Percentiles rank a stretch among this genome's conserved stretches.
Conservation (phyloP, 92 coral and sea anemone species). For the Montipora capitata region DNA sequence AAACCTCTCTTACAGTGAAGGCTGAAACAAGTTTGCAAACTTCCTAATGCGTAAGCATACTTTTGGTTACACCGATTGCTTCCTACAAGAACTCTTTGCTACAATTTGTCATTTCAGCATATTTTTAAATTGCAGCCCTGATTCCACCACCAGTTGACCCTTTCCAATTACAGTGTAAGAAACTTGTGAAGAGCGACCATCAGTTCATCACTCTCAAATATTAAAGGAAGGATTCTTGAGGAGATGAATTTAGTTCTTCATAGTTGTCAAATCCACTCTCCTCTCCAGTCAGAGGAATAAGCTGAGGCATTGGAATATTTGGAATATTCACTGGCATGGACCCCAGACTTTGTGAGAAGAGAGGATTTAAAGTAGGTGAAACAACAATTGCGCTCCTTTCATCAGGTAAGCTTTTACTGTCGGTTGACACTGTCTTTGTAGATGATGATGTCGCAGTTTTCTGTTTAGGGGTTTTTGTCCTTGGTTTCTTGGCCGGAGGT, state of each 20-base stretch:
- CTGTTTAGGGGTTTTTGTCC: slow-evolving; percentile 72
- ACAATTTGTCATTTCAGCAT: no score
- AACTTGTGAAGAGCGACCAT: no score
- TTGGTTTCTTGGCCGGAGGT: slow-evolving; percentile 80
- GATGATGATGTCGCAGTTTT: slow-evolving; percentile 31
- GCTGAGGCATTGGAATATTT: slow-evolving; percentile 76
- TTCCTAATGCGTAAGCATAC: no score
- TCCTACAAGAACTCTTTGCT: no score
- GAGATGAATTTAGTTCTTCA: slow-evolving; percentile 31
- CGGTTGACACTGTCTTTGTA: slow-evolving; percentile 9
- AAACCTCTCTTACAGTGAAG: no score
- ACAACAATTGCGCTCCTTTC: slow-evolving; percentile 68
- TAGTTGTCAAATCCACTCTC: slow-evolving; percentile 38
- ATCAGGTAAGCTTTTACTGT: slow-evolving; percentile 50
- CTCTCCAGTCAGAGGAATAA: slow-evolving; percentile 36
- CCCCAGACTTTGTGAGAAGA: slow-evolving; percentile 83
- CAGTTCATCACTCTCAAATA: not conserved
- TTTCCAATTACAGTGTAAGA: no score
- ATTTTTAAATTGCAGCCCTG: no score
- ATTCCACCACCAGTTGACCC: no score
- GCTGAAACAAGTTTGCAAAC: no score
- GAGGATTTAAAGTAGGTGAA: slow-evolving; percentile 87
- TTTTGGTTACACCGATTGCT: no score
- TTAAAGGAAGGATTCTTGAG: slow-evolving; percentile 51
- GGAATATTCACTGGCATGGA: slow-evolving; percentile 83